Evolutionary conservation across 1,140 invertebrate genomes (phyloP), one percentile per base, ranked within the genome.

Genomic region (Drosophila arizonae): DNA sequence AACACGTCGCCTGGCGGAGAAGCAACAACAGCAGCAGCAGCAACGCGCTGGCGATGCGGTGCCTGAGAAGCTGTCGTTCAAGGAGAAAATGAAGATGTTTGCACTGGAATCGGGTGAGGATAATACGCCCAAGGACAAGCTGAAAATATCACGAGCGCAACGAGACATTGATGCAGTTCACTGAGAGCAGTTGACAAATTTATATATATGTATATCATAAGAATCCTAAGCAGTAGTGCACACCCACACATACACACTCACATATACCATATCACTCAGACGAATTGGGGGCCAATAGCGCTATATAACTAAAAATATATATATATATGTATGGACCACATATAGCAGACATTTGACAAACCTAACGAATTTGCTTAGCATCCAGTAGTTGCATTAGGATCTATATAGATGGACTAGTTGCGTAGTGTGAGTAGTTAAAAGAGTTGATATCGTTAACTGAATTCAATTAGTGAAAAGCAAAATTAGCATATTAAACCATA

Each of bases 21-120:
- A 96, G 88, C 95, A 96, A 82, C 95, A 95, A 52, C 94, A 95
- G 76, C 94, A 95, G 69, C 93, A 95, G 67, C 94, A 94, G 77
- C 93, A 92, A 93, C 94, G 92, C 90, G 93, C 85, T 64, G 92
- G 93, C 61, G 93, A 94, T 63, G 94, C 96, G 6, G 95, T 97
- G 58, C 97, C 97, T 1, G 97, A 98, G 90, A 97, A 98, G 85
- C 92, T 98, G 9, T 96, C 96, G 57, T 98, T 98, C 90, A 97
- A 97, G 91, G 97, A 98, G 91, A 98, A 98, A 92, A 98, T 98
- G 97, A 97, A 98, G 92, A 98, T 98, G 97, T 98, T 98, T 93
- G 97, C 97, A 11, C 95, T 97, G 93, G 97, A 98, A 92, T 96
- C 96, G 1, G 97, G 97, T 26, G 97, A 98, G 92, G 94, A 95